Percentiles rank a stretch among this genome's conserved stretches.
phyloP scores from a whole-genome alignment of 2,113 vertebrate species.

The Alosa alosa region DNA sequence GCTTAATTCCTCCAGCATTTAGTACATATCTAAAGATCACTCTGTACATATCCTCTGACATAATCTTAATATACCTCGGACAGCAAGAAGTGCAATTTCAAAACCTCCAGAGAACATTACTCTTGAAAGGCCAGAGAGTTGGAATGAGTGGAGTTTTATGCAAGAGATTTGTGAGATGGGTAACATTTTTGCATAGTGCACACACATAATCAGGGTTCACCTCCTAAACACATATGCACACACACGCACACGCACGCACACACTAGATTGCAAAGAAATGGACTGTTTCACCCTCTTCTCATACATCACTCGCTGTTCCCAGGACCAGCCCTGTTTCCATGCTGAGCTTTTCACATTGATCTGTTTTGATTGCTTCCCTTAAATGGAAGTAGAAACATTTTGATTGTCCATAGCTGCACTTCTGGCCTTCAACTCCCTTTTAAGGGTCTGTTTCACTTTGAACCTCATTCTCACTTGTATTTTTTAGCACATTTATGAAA shows the following conservation, averaged over 20 bases:
- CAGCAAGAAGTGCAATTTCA: not conserved
- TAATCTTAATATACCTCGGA: not conserved
- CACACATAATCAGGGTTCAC: not conserved
- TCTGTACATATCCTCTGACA: not conserved
- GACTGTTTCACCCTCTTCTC: not conserved
- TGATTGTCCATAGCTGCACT: not conserved
- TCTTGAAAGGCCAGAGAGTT: not conserved
- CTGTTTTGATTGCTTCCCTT: not conserved
- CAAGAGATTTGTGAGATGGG: not conserved
- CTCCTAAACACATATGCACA: not conserved
- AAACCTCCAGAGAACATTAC: not conserved
- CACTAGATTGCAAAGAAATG: not conserved
- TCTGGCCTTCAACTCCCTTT: not conserved
- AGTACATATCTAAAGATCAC: not conserved
- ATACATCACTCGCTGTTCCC: not conserved
- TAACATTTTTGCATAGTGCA: not conserved
- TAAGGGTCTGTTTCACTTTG: not conserved
- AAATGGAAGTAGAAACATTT: not conserved
- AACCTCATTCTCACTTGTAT: not conserved
- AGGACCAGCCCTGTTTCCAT: not conserved
- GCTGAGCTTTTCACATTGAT: not conserved
- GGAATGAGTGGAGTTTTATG: not conserved
- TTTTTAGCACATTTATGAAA: not conserved
- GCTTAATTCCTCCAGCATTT: not conserved
- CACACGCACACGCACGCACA: not conserved